Conservation (phyloP, 2,113 vertebrate species). For the Prietella phreatophila region DNA sequence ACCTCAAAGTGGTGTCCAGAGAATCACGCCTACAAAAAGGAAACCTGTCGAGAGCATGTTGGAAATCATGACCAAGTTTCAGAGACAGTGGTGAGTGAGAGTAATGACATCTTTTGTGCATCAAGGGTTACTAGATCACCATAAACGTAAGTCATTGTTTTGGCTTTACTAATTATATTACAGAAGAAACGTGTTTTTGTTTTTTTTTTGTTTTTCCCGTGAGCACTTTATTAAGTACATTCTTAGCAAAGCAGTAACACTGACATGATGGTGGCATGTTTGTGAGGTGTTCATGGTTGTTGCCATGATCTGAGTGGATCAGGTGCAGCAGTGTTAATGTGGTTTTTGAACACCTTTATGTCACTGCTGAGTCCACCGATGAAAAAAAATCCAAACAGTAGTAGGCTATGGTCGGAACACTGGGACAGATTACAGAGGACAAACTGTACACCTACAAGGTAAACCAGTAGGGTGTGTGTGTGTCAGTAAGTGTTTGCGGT, state of each 20-base stretch:
- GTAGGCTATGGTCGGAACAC: background rate
- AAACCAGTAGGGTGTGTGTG: background rate
- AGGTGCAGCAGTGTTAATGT: background rate
- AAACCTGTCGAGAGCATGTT: conserved; percentile 76
- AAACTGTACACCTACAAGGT: background rate
- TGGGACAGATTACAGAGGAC: background rate
- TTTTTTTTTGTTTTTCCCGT: too few relatives aligned
- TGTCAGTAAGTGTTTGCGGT: background rate
- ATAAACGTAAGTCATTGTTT: background rate
- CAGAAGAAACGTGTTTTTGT: too few relatives aligned
- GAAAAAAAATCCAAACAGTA: background rate
- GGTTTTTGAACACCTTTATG: background rate
- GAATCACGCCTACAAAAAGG: conserved; percentile 64
- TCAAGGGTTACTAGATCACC: conserved; percentile 23
- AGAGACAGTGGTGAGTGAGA: conserved; percentile 27
- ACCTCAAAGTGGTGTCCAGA: conserved; percentile 47
- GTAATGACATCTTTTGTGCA: background rate
- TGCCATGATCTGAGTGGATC: background rate
- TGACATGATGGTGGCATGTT: background rate
- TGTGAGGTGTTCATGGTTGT: background rate
- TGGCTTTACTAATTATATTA: background rate
- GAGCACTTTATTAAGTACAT: background rate
- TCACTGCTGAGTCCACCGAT: background rate
- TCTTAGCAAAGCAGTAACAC: background rate
- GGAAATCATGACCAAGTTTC: conserved; percentile 56